These are phyloP conservation scores for Drosophila nigricruria DNA, from an alignment of 2,888 invertebrate genomes.

Conservation along the genomic window DNA sequence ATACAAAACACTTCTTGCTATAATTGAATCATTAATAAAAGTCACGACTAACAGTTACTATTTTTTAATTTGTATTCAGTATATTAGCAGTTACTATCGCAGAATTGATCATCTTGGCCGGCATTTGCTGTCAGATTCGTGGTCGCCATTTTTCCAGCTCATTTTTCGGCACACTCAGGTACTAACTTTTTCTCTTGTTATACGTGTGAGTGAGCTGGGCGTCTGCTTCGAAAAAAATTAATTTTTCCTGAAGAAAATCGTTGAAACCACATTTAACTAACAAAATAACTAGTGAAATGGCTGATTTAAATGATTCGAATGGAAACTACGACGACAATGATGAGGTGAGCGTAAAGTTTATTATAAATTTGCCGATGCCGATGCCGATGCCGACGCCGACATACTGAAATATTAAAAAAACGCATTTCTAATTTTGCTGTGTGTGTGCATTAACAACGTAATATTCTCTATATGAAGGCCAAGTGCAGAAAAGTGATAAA, in stretches of 20 bases:
- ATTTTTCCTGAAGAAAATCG: constrained; percentile 14
- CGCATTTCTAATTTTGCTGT: constrained; percentile 5
- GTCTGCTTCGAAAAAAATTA: constrained; percentile 36
- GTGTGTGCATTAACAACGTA: not conserved
- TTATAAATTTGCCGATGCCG: constrained; percentile 11
- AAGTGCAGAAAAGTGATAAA: not conserved
- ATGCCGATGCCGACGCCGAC: constrained; percentile 46
- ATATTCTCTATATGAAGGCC: not conserved
- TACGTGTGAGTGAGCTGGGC: constrained; percentile 53
- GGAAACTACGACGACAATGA: constrained; percentile 80
- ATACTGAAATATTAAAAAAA: constrained; percentile 28
- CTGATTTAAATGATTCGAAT: constrained; percentile 75
- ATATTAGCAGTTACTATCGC: constrained; percentile 16
- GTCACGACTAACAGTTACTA: not conserved
- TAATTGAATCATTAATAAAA: not conserved
- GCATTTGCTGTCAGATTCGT: constrained; percentile 36
- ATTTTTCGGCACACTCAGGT: constrained; percentile 44
- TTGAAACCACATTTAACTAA: constrained; percentile 16
- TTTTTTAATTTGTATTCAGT: not conserved
- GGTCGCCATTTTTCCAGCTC: constrained; percentile 55
- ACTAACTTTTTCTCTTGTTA: constrained; percentile 55
- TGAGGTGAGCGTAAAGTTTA: constrained; percentile 62
- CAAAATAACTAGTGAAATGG: constrained; percentile 54
- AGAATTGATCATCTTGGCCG: constrained; percentile 28
- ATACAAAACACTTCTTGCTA: no score